A percentile compares a stretch with the other conserved stretches of the same genome.
Evolutionary conservation across 2,888 invertebrate genomes (phyloP).

Genomic region (Zonitis immaculata): DNA sequence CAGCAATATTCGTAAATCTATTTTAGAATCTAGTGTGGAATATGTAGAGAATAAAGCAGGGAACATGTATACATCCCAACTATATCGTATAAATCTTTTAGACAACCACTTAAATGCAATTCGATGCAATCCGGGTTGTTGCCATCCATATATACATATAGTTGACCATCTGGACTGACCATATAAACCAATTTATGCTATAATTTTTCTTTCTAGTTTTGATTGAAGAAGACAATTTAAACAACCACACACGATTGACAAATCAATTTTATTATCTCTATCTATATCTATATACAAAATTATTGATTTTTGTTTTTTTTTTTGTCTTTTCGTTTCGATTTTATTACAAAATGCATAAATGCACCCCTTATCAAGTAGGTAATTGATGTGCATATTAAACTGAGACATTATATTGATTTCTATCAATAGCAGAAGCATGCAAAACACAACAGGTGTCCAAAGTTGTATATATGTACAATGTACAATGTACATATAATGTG

Average conservation of each 20-base stretch:
- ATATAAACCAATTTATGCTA: background rate
- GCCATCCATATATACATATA: no score
- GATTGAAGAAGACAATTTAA: background rate
- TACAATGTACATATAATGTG: no score
- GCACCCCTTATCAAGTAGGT: background rate
- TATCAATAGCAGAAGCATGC: constrained; percentile 34
- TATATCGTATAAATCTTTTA: background rate
- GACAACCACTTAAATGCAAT: background rate
- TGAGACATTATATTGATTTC: constrained; percentile 40
- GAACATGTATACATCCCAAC: background rate
- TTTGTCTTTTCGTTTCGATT: no score
- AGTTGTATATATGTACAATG: constrained; percentile 13
- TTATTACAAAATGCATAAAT: constrained; percentile 1
- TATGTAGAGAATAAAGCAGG: no score
- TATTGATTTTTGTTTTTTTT: background rate
- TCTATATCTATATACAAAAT: background rate
- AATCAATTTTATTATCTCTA: no score
- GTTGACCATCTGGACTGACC: background rate
- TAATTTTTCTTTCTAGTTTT: no score
- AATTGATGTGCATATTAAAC: constrained; percentile 11
- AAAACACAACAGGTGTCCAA: constrained; percentile 42
- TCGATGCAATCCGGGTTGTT: background rate
- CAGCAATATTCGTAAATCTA: background rate
- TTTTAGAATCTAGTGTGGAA: no score
- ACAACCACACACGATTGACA: no score